phyloP scores from a whole-genome alignment of 2,797 vertebrate species.

The Pangasius krempfi region DNA sequence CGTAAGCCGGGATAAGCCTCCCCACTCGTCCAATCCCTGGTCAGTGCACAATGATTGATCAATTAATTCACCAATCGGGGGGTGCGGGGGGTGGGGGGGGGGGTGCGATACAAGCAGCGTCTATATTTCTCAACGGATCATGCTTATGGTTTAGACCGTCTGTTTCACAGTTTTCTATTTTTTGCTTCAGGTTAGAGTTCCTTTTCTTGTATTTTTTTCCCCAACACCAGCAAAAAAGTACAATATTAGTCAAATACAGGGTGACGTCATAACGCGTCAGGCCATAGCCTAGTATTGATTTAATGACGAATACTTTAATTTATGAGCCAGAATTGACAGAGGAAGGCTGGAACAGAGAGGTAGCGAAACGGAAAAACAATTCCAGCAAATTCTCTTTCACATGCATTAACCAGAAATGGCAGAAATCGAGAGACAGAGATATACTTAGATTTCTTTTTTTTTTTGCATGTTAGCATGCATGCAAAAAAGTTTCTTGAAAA shows the following conservation, averaged over 20 bases:
- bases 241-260: background rate
- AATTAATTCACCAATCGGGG: constrained; percentile 53
- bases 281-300: background rate
- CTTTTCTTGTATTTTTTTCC: constrained; percentile 28
- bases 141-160: constrained; percentile 43
- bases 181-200: constrained; percentile 30
- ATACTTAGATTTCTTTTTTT: background rate
- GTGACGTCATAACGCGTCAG: background rate
- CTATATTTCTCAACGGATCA: constrained; percentile 7
- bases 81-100: background rate
- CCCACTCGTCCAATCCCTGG: constrained; percentile 52
- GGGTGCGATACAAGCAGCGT: background rate
- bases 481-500: background rate
- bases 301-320: background rate
- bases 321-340: background rate
- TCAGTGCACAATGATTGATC: constrained; percentile 45
- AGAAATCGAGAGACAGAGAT: too few relatives aligned
- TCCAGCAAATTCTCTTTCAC: background rate
- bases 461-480: background rate
- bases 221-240: constrained; percentile 11
- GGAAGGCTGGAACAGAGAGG: background rate
- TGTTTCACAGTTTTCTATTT: constrained; percentile 42
- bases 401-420: background rate
- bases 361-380: background rate
- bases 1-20: constrained; percentile 54